Evolutionary conservation across 2,797 vertebrate species (phyloP), one percentile per base, ranked within the genome.

Genomic region (Otus scops): DNA sequence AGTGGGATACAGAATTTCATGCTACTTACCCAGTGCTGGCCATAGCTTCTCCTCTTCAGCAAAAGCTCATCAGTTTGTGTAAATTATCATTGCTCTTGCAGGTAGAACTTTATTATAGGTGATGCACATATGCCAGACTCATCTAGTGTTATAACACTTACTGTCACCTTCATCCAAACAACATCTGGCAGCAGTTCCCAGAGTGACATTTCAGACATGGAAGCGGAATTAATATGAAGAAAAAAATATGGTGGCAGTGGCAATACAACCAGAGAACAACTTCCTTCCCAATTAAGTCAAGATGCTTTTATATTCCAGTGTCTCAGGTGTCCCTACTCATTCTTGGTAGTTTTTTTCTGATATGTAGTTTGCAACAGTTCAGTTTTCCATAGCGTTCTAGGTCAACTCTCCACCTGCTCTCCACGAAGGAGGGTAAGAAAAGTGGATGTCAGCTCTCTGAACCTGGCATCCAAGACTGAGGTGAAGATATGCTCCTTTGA

Each of bases 131-230:
- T 81, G 85, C 80, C 91, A 93, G 70, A 30, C 89, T 94, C 85
- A 75, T 95, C 92, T 63, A 94, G 51, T 80, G 90, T 96, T 94
- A 87, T 81, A 96, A 91, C 74, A 70, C n/a, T 91, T 95, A 88
- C 60, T 83, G 92, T 90, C 81, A 93, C 80, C 89, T 97, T 96
- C 81, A 86, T 80, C 85, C 78, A 67, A 88, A 96, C 76, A 96
- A 75, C 68, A 97, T 93, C 96, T 97, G 96, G 92, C 94, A 95
- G 74, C 88, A 89, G 80, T 89, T 93, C 92, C 91, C 88, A 92
- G 79, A 94, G 85, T 94, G 86, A 93, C 68, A 85, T 96, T 95
- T 95, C 89, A 93, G 74, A 94, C 48, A 83, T 47, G 34, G 65
- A 94, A 81, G 76, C 81, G 93, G 93, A 96, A 97, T 95, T 88